These are phyloP conservation scores for Diploptera punctata DNA, from an alignment of 2,888 invertebrate genomes.

Conservation along the genomic window DNA sequence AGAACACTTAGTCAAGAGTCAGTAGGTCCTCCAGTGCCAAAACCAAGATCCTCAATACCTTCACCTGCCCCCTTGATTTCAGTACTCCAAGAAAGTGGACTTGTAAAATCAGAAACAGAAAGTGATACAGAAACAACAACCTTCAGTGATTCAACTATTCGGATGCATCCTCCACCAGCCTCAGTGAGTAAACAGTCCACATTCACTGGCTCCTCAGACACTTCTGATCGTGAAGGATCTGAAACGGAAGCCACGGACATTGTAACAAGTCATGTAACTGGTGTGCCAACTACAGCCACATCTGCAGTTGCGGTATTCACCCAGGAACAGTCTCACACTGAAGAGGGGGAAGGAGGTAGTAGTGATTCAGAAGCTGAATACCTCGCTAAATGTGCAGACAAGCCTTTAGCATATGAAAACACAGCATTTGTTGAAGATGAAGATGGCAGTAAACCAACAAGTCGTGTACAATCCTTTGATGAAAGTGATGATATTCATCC, in stretches of 20 bases:
- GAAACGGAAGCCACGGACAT: constrained; percentile 36
- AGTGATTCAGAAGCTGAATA: constrained; percentile 49
- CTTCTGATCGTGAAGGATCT: constrained; percentile 40
- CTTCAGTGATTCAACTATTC: constrained; percentile 42
- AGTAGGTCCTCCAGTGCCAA: constrained; percentile 53
- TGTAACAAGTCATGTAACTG: constrained; percentile 20
- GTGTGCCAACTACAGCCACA: constrained; percentile 47
- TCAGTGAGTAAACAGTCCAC: constrained; percentile 40
- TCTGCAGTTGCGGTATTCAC: constrained; percentile 46
- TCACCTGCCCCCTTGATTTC: constrained; percentile 20
- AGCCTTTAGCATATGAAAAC: constrained; percentile 54
- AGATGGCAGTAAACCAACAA: neutral
- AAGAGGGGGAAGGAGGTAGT: constrained; percentile 37
- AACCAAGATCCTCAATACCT: constrained; percentile 52
- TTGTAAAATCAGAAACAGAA: constrained; percentile 36
- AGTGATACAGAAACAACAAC: constrained; percentile 42
- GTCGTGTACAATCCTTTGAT: neutral
- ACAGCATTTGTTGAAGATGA: constrained; percentile 52
- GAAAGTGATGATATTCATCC: neutral
- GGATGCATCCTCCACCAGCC: constrained; percentile 37
- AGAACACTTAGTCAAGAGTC: constrained; percentile 52
- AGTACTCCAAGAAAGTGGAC: constrained; percentile 19
- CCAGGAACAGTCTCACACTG: constrained; percentile 37
- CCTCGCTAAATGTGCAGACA: constrained; percentile 45
- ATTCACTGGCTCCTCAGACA: constrained; percentile 43